Evolutionary conservation across 2,797 vertebrate species (phyloP).

Genomic region (Austrolebias charrua): DNA sequence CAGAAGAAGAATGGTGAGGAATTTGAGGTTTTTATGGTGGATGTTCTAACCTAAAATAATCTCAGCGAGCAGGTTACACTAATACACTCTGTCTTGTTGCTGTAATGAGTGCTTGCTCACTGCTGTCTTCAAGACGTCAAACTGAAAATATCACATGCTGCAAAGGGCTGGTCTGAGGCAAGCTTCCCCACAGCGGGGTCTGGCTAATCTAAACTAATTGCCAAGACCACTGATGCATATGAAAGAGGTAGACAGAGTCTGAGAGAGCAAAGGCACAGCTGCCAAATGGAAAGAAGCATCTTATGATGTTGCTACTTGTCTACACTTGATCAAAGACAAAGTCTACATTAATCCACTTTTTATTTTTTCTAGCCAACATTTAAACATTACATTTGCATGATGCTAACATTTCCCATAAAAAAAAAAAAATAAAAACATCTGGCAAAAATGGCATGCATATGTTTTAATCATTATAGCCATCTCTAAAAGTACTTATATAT

Average conservation of each 20-base stretch:
- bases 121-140: conserved; percentile 4
- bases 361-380: not conserved
- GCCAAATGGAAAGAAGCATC: conserved; percentile 50
- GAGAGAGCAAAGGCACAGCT: conserved; percentile 24
- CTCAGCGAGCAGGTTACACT: conserved; percentile 5
- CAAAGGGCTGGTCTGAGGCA: conserved; percentile 22
- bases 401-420: conserved; percentile 1
- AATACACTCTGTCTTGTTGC: conserved; percentile 7
- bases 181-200: conserved; percentile 22
- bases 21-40: conserved; percentile 48
- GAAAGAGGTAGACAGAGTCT: conserved; percentile 30
- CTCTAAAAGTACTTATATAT: too few relatives aligned
- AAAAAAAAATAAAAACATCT: not conserved
- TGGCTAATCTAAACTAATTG: conserved; percentile 64
- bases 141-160: conserved; percentile 33
- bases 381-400: not conserved
- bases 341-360: conserved; percentile 9
- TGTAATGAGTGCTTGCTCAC: conserved; percentile 6
- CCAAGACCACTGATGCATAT: conserved; percentile 52
- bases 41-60: conserved; percentile 19
- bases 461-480: too few relatives aligned
- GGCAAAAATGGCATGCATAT: too few relatives aligned
- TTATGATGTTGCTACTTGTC: conserved; percentile 29
- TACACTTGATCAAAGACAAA: conserved; percentile 27
- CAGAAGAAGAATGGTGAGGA: conserved; percentile 8